These are phyloP conservation scores for Lates japonicus DNA, from an alignment of 2,797 vertebrate species.

Conservation along the genomic window DNA sequence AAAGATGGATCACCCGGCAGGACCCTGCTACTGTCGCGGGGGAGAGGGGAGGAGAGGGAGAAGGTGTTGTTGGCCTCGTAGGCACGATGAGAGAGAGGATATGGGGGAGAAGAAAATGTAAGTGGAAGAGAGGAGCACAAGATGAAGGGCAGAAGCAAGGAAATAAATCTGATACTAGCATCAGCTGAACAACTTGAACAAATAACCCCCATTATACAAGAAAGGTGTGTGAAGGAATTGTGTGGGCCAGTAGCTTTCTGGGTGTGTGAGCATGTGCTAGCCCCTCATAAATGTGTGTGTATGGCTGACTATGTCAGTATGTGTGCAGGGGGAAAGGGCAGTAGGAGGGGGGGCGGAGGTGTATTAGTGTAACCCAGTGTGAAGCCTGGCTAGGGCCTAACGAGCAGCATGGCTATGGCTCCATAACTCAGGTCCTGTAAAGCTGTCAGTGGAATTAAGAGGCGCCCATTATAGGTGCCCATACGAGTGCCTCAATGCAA, in stretches of 20 bases:
- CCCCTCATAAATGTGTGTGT: conserved; percentile 47
- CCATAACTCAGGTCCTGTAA: conserved; percentile 87
- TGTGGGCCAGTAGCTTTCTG: conserved; percentile 49
- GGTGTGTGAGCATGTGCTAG: conserved; percentile 34
- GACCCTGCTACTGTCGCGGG: conserved; percentile 71
- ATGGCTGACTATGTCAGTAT: conserved; percentile 42
- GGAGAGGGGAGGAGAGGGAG: not conserved
- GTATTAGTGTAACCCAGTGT: conserved; percentile 79
- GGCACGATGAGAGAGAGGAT: conserved; percentile 43
- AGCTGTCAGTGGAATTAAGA: conserved; percentile 88
- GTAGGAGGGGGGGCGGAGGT: conserved; percentile 25
- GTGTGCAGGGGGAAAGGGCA: conserved; percentile 50
- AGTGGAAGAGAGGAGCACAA: conserved; percentile 41
- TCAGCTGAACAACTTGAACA: conserved; percentile 61
- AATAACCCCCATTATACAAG: conserved; percentile 68
- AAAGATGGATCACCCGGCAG: conserved; percentile 92
- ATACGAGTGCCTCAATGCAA: conserved; percentile 82
- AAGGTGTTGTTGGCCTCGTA: conserved; percentile 53
- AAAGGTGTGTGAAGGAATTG: conserved; percentile 44
- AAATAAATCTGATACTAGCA: conserved; percentile 67
- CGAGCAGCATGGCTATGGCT: conserved; percentile 70
- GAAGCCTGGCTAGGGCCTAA: conserved; percentile 79
- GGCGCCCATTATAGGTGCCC: conserved; percentile 85
- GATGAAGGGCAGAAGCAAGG: conserved; percentile 47
- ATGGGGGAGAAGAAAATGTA: conserved; percentile 40